Evolutionary conservation across 2,113 vertebrate species (phyloP).

Genomic region (Gymnogyps californianus): DNA sequence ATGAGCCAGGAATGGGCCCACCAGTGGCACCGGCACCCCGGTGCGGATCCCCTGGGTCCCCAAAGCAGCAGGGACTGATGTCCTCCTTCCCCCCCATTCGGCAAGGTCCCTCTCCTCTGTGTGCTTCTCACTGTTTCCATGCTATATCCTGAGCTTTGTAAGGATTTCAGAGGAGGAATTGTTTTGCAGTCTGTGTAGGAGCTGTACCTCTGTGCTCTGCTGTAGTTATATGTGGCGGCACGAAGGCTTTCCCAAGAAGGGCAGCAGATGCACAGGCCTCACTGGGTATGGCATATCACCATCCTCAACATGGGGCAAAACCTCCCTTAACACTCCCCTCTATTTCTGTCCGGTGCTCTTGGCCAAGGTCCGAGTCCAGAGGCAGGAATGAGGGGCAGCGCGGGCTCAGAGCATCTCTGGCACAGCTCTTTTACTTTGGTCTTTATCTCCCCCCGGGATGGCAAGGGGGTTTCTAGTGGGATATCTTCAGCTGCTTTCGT

Average conservation of each 20-base stretch:
- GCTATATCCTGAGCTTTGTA: background rate
- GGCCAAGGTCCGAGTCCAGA: fast-evolving
- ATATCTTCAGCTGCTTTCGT: background rate
- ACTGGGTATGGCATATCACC: background rate
- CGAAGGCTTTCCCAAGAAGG: background rate
- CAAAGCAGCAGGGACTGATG: background rate
- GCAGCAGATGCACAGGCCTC: background rate
- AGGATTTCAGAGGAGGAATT: background rate
- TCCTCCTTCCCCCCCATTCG: fast-evolving
- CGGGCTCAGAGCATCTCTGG: background rate
- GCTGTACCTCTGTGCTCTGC: background rate
- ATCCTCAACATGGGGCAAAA: background rate
- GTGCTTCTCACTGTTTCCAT: background rate
- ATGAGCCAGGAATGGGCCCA: background rate
- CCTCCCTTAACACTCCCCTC: background rate
- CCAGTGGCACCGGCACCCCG: too few relatives aligned
- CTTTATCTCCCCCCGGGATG: background rate
- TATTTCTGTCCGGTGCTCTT: background rate
- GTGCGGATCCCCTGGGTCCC: too few relatives aligned
- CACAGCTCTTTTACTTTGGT: background rate
- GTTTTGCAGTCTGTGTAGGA: background rate
- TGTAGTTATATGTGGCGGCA: fast-evolving
- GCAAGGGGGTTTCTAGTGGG: background rate
- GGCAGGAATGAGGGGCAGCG: background rate
- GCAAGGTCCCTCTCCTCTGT: background rate